phyloP scores from a whole-genome alignment of 2,113 vertebrate species.

The Nannobrachium achirus region DNA sequence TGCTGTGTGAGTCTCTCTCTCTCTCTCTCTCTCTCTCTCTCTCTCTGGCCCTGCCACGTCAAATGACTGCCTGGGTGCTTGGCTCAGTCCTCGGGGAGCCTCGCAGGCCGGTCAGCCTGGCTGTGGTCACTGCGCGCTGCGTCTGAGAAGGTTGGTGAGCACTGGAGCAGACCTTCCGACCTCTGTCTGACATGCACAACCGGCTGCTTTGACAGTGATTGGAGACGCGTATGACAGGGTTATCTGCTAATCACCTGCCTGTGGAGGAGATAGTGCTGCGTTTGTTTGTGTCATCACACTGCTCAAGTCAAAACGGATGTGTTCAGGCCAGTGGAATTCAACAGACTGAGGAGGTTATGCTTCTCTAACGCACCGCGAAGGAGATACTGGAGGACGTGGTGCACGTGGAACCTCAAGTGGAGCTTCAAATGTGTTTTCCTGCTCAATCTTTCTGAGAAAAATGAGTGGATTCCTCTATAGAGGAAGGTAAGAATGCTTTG shows the following conservation, averaged over 20 bases:
- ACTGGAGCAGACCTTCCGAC: not conserved
- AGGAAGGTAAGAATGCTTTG: slow-evolving; percentile 73
- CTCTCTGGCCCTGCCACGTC: slow-evolving; percentile 75
- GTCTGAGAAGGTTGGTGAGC: slow-evolving; percentile 19
- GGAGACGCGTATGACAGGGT: slow-evolving; percentile 10
- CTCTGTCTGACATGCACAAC: not conserved
- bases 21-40: slow-evolving; percentile 41
- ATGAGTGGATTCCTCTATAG: slow-evolving; percentile 80
- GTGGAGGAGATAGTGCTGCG: slow-evolving; percentile 1
- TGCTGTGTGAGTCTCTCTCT: slow-evolving; percentile 12
- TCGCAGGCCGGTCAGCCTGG: slow-evolving; percentile 26
- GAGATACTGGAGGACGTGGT: slow-evolving; percentile 19
- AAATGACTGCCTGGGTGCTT: slow-evolving; percentile 55
- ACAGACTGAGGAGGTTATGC: not conserved
- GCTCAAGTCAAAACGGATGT: slow-evolving; percentile 9
- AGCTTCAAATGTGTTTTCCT: not conserved
- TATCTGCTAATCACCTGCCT: not conserved
- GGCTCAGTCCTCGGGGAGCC: slow-evolving; percentile 54
- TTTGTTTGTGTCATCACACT: not conserved
- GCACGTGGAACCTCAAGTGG: slow-evolving; percentile 7
- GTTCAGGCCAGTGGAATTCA: slow-evolving; percentile 9
- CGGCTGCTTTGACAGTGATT: not conserved
- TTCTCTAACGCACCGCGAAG: slow-evolving; percentile 2
- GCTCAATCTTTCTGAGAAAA: slow-evolving; percentile 12
- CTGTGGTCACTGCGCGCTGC: slow-evolving; percentile 53